These are phyloP conservation scores for Cryptoleucopteryx plumbea DNA, from an alignment of 2,113 vertebrate species.

Conservation along the genomic window DNA sequence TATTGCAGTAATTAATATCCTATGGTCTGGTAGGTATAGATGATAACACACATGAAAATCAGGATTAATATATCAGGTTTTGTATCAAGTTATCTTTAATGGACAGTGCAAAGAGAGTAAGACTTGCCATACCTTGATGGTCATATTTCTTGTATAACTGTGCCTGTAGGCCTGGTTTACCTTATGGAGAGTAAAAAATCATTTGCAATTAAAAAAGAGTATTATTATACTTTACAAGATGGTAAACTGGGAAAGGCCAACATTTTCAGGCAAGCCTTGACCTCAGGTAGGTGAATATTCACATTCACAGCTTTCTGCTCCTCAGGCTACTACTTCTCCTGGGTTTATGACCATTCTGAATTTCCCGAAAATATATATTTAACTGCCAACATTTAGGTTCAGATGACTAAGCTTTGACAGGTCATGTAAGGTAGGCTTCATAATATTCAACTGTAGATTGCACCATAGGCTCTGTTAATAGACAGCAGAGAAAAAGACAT, in stretches of 20 bases:
- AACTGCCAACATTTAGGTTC: background rate
- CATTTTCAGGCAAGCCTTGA: background rate
- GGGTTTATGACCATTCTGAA: background rate
- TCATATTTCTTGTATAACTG: background rate
- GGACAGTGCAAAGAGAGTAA: background rate
- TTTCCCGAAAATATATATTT: background rate
- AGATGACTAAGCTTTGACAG: background rate
- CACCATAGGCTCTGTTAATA: background rate
- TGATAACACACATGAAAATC: background rate
- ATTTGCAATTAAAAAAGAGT: background rate
- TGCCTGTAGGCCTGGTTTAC: background rate
- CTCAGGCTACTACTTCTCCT: background rate
- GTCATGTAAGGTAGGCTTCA: background rate
- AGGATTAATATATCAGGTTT: background rate
- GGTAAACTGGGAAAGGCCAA: background rate
- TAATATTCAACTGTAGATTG: background rate
- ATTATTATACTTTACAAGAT: background rate
- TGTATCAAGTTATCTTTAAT: background rate
- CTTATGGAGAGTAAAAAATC: background rate
- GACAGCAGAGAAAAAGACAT: background rate
- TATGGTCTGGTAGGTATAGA: background rate
- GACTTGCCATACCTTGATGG: background rate
- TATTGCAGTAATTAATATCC: background rate
- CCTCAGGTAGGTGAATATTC: background rate
- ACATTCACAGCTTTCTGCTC: background rate